Base-by-base conservation (phyloP, 2,888 invertebrate genomes). In the Rambutsinella grinnellia region DNA sequence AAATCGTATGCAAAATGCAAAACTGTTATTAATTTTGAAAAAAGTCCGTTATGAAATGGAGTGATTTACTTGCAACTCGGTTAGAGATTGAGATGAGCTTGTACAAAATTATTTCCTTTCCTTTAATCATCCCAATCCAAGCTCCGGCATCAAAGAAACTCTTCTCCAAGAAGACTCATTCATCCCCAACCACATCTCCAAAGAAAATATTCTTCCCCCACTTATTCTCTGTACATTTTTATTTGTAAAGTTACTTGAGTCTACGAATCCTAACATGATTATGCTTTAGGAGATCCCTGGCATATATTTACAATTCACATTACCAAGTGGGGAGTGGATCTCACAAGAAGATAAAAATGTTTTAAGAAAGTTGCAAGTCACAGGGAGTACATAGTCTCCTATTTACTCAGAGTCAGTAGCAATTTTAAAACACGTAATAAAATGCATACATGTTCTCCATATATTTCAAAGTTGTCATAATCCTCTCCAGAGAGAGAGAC, bases 311-410 rank as follows among this genome's bases (percentile, higher is more conserved):
- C 47, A 24, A 44, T 54, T n/a, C 8, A 28, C 47, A 17, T 47
- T 17, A 49, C 23, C 24, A 10, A 47, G 54, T 70, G 47, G 26
- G 47, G 49, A 21, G 27, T 63, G 72, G 72, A 71, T 72, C 72
- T 58, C 72, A 72, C 72, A 72, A 66, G 72, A 72, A 66, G 72
- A 72, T 71, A 63, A 58, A 60, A 72, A 72, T 53, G 60, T 66
- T n/a, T n/a, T 66, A 72, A 72, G 72, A 72, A 72, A 72, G 66
- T 72, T 72, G 66, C 72, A 72, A 72, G 72, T 72, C 72, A 72
- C 36, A 28, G 71, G 66, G 66, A 66, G 60, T 46, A 44, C 60
- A 23, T 63, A 47, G 19, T 46, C 28, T 56, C 56, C 19, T 53
- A 53, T 27, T 51, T 47, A 23, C 24, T 58, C 8, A 10, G 13